Base-by-base conservation (phyloP, 2,797 vertebrate genomes). In the Myripristis jacobus region DNA sequence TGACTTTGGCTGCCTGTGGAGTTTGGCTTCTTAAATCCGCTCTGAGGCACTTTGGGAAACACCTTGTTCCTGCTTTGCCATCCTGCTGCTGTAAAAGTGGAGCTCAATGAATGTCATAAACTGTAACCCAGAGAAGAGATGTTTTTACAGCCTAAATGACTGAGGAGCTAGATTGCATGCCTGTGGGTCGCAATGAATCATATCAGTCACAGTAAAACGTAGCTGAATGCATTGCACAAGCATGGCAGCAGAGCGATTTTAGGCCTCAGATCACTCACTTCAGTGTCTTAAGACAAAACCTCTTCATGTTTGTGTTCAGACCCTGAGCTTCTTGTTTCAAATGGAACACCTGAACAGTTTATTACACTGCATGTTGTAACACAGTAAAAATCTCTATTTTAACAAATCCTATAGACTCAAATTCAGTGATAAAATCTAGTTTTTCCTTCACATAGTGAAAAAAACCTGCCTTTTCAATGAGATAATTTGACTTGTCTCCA, bases 61-160 rank as follows among this genome's bases (percentile, higher is more conserved):
- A 8, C 25, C 0, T 1, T 51, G 21, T 38, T 3, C 46, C 29
- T 19, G 24, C 29, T 53, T 53, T 21, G 53, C 44, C 50, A 57
- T 0, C 13, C n/a, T 1, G 0, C 27, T 70, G 62, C 61, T 46
- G 47, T 59, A 66, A 12, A 6, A 70, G 43, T 29, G 41, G 53
- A 62, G 22, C 67, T 51, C 3, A 52, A 13, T 16, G 25, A 44
- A 15, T 0, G 59, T 55, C 54, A 59, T 80, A 80, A 80, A 71
- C 27, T n/a, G 34, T 12, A 36, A 36, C 34, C 34, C 34, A 4
- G 6, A 1, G 25, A 43, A 1, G n/a, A 21, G 18, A 11, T 11
- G 18, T 16, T 63, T 82, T 79, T 75, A 81, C 6, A 47, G 66
- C 54, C 24, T n/a, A 0, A 53, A 36, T 34, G 11, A 47, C 44